A percentile compares a stretch with the other conserved stretches of the same genome.
Evolutionary conservation across 1,140 invertebrate genomes (phyloP).

Genomic region (Drosophila malerkotliana): DNA sequence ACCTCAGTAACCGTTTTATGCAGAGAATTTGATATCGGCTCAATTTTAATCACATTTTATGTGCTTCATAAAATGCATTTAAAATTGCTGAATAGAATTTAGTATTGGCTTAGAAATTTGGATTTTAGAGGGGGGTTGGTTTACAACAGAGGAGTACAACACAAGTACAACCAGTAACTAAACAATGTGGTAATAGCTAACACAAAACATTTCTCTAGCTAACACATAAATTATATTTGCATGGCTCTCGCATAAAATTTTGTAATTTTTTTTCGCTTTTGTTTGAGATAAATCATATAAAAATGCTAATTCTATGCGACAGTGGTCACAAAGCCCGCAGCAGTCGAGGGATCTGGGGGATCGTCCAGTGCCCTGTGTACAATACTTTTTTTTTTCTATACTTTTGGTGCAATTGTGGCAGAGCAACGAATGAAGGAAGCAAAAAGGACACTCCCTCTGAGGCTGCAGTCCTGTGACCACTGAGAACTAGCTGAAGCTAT

Average conservation of each 20-base stretch:
- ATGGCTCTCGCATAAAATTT: slow-evolving; percentile 35
- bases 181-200: slow-evolving; percentile 60
- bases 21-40: neutral
- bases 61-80: neutral
- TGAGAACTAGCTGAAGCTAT: slow-evolving; percentile 33
- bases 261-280: slow-evolving; percentile 32
- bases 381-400: neutral
- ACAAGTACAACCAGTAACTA: slow-evolving; percentile 64
- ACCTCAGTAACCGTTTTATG: neutral
- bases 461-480: slow-evolving; percentile 45
- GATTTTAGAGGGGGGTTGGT: slow-evolving; percentile 1
- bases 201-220: slow-evolving; percentile 74
- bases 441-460: slow-evolving; percentile 8
- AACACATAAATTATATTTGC: slow-evolving; percentile 71
- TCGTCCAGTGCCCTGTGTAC: neutral
- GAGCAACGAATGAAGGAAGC: neutral
- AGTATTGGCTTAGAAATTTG: slow-evolving; percentile 2
- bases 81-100: neutral
- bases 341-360: slow-evolving; percentile 21
- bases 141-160: slow-evolving; percentile 49
- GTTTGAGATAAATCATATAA: slow-evolving; percentile 69
- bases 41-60: slow-evolving; percentile 3
- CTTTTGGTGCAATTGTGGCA: neutral
- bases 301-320: slow-evolving; percentile 79
- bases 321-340: slow-evolving; percentile 52